Percentiles rank a stretch among this genome's conserved stretches.
Conservation (phyloP, 1,140 invertebrate genomes). For the Mylabris phalerata region DNA sequence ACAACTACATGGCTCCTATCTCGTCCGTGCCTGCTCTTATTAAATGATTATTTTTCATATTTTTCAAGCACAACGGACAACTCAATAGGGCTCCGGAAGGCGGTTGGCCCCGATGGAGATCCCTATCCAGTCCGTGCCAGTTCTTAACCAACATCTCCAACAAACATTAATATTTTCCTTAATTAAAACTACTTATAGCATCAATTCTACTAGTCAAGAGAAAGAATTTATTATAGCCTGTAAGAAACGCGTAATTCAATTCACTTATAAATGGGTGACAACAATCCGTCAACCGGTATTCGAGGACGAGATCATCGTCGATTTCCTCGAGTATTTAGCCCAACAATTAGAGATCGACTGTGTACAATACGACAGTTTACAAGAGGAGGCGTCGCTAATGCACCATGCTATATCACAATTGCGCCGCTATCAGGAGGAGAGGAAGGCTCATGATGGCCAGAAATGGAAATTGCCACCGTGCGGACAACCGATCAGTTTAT, state of each 20-base stretch:
- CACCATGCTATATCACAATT: slow-evolving; percentile 59
- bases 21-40: too few relatives aligned
- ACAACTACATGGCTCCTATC: too few relatives aligned
- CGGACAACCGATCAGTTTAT: slow-evolving; percentile 60
- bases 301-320: slow-evolving; percentile 61
- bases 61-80: too few relatives aligned
- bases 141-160: too few relatives aligned
- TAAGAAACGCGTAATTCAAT: slow-evolving; percentile 70
- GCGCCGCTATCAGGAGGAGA: slow-evolving; percentile 49
- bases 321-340: slow-evolving; percentile 68
- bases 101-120: too few relatives aligned
- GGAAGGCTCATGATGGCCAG: slow-evolving; percentile 49
- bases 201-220: slow-evolving; percentile 56
- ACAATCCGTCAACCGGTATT: slow-evolving; percentile 68
- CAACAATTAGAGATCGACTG: slow-evolving; percentile 61
- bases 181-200: slow-evolving; percentile 49
- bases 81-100: too few relatives aligned
- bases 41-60: too few relatives aligned
- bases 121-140: too few relatives aligned
- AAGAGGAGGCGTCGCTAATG: slow-evolving; percentile 60
- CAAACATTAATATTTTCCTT: slow-evolving; percentile 38
- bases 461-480: slow-evolving; percentile 65
- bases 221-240: slow-evolving; percentile 66
- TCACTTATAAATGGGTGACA: slow-evolving; percentile 71
- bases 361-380: slow-evolving; percentile 45